Evolutionary conservation across 2,797 vertebrate genomes (phyloP).

Genomic region (Carcharodon carcharias): DNA sequence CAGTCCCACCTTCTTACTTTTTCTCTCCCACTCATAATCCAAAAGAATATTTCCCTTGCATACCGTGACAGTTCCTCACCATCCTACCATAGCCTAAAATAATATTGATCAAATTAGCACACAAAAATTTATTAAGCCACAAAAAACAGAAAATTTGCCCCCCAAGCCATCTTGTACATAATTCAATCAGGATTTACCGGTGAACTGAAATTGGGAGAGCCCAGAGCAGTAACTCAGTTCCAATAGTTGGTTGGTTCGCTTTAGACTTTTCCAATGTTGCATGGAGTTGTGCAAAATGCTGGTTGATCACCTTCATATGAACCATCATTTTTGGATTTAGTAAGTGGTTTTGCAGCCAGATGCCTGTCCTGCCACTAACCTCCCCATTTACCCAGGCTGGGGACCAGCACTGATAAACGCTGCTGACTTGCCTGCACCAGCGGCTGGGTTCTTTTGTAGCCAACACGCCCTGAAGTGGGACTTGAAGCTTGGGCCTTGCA

Average conservation of each 20-base stretch:
- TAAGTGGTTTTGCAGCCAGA: background rate
- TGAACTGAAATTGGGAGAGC: background rate
- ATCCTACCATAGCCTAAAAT: background rate
- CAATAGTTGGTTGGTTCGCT: background rate
- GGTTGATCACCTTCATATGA: background rate
- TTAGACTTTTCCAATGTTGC: background rate
- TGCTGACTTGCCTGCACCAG: background rate
- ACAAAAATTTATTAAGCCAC: background rate
- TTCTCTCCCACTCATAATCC: background rate
- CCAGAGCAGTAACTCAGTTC: background rate
- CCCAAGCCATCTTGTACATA: background rate
- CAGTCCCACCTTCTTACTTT: background rate
- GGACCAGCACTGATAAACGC: background rate
- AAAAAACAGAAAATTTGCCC: background rate
- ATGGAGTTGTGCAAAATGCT: background rate
- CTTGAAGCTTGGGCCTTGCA: background rate
- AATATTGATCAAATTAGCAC: background rate
- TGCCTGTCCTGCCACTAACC: background rate
- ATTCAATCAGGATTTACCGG: background rate
- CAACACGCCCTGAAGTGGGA: background rate
- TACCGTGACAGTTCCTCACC: no score
- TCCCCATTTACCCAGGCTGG: background rate
- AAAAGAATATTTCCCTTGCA: background rate
- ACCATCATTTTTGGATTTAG: background rate
- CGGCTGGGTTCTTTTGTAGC: background rate